Evolutionary conservation across 2,113 vertebrate species (phyloP), one percentile per base, ranked within the genome.

Genomic region (Gnathonemus longibarbis): DNA sequence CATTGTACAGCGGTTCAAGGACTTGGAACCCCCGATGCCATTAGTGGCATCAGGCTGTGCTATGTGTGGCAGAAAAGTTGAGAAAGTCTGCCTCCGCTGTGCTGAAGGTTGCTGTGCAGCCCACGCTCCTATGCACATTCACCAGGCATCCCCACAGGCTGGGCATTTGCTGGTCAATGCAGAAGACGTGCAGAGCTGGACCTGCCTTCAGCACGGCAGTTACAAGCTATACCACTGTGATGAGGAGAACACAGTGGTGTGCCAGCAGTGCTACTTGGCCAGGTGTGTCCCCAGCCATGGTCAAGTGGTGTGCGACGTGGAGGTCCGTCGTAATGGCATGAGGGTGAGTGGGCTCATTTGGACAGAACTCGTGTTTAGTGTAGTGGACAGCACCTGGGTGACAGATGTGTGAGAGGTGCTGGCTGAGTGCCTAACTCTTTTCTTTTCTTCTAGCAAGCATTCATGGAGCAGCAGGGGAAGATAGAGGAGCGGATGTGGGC

Each of bases 41-140:
- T 21, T 56, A 6, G 53, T 6, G 53, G 4, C 53, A 56, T 5
- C 53, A 56, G 4, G 1, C 17, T 56, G 53, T 56, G 19, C 53
- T 1, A 0, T 21, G 1, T 56, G 53, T 21, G 19, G 53, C 19
- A 56, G 6, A 1, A 0, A 5, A 3, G 19, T 19, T 5, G 0
- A 56, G 4, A 56, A 56, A 21, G 17, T 21, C 53, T 56, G 53
- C 53, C 53, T 58, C 5, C 53, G 53, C 0, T 58, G 53, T 58
- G 53, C 19, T 58, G 53, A 58, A 53, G 52, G 15, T 19, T 53
- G 52, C 17, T 53, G 17, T 19, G 15, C 52, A 3, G 53, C 53
- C 19, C 53, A 56, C 19, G 4, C 21, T 56, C 53, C 53, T 1
- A 5, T 21, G 0, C 19, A 21, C 19, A 56, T 21, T 56, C 1